Percentiles rank a stretch among this genome's conserved stretches.
Evolutionary conservation across 1,140 invertebrate species (phyloP).

Genomic region (Spodoptera frugiperda): DNA sequence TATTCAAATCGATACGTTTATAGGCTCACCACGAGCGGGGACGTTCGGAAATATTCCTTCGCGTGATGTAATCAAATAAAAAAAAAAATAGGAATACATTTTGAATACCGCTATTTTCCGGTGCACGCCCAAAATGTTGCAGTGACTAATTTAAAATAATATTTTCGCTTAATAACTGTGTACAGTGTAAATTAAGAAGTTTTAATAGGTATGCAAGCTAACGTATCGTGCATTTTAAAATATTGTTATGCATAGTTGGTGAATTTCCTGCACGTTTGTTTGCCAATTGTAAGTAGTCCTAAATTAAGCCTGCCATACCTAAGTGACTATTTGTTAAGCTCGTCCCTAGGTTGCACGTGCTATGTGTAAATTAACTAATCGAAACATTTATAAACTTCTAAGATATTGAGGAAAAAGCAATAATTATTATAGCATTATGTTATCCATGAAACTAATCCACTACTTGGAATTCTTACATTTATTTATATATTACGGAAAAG

Average conservation of each 20-base stretch:
- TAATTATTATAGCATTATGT: too few relatives aligned
- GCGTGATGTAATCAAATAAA: constrained; percentile 53
- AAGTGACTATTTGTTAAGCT: too few relatives aligned
- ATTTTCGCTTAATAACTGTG: constrained; percentile 69
- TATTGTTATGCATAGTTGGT: not conserved
- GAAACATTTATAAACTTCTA: too few relatives aligned
- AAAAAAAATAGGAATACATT: constrained; percentile 55
- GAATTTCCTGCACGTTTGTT: constrained; percentile 12
- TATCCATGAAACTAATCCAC: too few relatives aligned
- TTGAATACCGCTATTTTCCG: constrained; percentile 64
- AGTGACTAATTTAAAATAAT: constrained; percentile 61
- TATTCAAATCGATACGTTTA: constrained; percentile 45
- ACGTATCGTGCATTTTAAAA: constrained; percentile 45
- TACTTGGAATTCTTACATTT: too few relatives aligned
- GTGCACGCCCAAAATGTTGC: constrained; percentile 55
- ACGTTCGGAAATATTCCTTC: constrained; percentile 52
- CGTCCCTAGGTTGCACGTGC: too few relatives aligned
- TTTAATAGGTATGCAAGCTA: constrained; percentile 54
- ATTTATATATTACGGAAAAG: not conserved
- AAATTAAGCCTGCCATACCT: not conserved
- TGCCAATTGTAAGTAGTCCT: not conserved
- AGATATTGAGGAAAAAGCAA: too few relatives aligned
- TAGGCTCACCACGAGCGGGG: constrained; percentile 44
- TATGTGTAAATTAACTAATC: too few relatives aligned
- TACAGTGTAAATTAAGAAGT: constrained; percentile 55